Evolutionary conservation across 2,797 vertebrate species (phyloP).

Genomic region (Diglossa cyanea): DNA sequence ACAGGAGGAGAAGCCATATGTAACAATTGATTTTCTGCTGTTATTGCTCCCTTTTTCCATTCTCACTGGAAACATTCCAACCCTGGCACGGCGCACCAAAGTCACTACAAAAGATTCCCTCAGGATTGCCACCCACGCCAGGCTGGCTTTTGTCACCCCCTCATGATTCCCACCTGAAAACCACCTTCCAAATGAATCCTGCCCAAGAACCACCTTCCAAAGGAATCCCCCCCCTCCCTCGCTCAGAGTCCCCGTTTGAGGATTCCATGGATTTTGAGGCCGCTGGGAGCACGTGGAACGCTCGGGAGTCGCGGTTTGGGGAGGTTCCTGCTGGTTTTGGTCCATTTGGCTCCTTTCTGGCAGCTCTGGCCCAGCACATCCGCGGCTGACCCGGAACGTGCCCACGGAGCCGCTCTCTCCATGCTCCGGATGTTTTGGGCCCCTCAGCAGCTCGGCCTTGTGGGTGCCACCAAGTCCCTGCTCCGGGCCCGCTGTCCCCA

Average conservation of each 20-base stretch:
- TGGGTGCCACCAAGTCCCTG: fast-evolving
- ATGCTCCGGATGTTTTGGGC: fast-evolving
- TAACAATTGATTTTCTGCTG: not conserved
- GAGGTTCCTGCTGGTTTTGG: not conserved
- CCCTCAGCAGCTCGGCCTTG: not conserved
- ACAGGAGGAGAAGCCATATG: fast-evolving
- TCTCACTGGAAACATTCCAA: not conserved
- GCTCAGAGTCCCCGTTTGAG: fast-evolving
- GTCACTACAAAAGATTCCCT: not conserved
- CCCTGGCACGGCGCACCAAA: fast-evolving
- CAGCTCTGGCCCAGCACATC: fast-evolving
- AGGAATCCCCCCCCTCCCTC: fast-evolving
- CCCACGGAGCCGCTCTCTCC: fast-evolving
- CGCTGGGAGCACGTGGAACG: fast-evolving
- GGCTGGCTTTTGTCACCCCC: not conserved
- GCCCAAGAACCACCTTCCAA: not conserved
- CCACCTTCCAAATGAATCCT: too few species aligned
- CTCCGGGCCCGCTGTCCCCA: fast-evolving
- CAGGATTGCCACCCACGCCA: fast-evolving
- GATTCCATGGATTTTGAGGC: fast-evolving
- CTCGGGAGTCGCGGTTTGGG: fast-evolving
- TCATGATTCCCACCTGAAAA: not conserved
- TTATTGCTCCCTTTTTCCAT: not conserved
- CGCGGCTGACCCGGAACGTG: fast-evolving
- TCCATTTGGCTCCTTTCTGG: fast-evolving